Percentiles rank a stretch among this genome's conserved stretches.
These are phyloP conservation scores for Ptychobarbus kaznakovi DNA, from an alignment of 2,797 vertebrate genomes.

Conservation along the genomic window DNA sequence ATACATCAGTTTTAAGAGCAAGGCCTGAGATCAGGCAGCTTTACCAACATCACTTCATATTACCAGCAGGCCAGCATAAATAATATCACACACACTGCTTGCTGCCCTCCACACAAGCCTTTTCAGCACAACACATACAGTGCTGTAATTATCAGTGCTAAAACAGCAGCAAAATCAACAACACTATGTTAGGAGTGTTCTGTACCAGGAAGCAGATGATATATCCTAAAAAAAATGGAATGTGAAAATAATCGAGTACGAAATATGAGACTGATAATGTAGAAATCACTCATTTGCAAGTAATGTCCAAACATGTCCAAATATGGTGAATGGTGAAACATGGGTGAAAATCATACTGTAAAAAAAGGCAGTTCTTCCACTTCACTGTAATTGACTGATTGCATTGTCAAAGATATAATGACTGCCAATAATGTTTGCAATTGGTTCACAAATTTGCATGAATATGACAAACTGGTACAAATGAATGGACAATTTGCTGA, in stretches of 20 bases:
- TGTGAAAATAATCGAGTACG: background rate
- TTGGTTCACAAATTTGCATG: background rate
- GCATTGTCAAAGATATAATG: background rate
- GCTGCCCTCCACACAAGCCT: constrained; percentile 23
- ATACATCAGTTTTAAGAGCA: constrained; percentile 46
- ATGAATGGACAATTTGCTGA: background rate
- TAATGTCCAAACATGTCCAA: background rate
- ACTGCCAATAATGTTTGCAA: background rate
- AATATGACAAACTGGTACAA: background rate
- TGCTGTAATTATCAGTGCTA: constrained; percentile 47
- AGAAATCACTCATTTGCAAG: background rate
- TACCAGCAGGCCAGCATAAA: constrained; percentile 43
- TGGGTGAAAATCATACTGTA: background rate
- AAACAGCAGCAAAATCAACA: constrained; percentile 46
- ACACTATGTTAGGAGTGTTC: background rate
- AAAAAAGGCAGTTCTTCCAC: background rate
- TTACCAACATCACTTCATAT: constrained; percentile 52
- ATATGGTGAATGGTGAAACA: background rate
- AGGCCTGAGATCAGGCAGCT: constrained; percentile 27
- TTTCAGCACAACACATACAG: constrained; percentile 42
- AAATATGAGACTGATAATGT: constrained; percentile 9
- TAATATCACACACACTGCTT: constrained; percentile 32
- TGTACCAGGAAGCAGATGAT: background rate
- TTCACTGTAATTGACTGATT: background rate
- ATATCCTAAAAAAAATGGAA: background rate